Base-by-base conservation (phyloP, 2,888 invertebrate species). In the Ormyrus labotus region DNA sequence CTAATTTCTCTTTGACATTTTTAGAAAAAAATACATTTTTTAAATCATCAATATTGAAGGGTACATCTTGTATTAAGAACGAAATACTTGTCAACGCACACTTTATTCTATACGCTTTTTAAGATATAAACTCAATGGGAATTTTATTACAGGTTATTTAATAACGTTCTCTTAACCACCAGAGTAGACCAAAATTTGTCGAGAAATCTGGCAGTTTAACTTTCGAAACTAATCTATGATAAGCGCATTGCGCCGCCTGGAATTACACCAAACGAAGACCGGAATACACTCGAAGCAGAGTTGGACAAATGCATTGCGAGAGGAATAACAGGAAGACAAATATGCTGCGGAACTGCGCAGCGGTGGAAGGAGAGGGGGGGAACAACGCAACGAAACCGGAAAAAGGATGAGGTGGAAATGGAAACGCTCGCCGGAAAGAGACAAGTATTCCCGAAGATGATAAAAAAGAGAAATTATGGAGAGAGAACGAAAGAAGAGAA, bases 211-310 rank as follows among this genome's bases (percentile, higher is more conserved):
- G 13, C 57, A 13, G 57, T n/a, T 13, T 13, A 13, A 57, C 34
- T 34, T 34, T 34, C 34, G 34, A 34, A 34, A 47, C 65, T 50
- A 65, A 65, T 65, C 65, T 65, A 48, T 65, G 65, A 65, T 65
- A 65, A 65, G 50, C 63, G n/a, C 65, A 65, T 34, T 34, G 10
- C 10, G 47, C 8, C 10, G 10, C 47, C 47, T 34, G 47, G 63
- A 47, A 63, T 63, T 48, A 13, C n/a, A 48, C 45, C 63, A 34
- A 34, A 34, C 34, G 34, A 34, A 34, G 34, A 34, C 34, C 34
- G 34, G 34, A 34, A 34, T 34, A 34, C 34, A 34, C 34, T 34
- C 34, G 34, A 34, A 34, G 34, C 34, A 34, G 34, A 34, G 34
- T 34, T 4, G 63, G 48, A 63, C 63, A 48, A 63, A 63, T 48